Evolutionary conservation across 92 coral and sea anemone genomes (phyloP).

Genomic region (Parazoanthus darwini): DNA sequence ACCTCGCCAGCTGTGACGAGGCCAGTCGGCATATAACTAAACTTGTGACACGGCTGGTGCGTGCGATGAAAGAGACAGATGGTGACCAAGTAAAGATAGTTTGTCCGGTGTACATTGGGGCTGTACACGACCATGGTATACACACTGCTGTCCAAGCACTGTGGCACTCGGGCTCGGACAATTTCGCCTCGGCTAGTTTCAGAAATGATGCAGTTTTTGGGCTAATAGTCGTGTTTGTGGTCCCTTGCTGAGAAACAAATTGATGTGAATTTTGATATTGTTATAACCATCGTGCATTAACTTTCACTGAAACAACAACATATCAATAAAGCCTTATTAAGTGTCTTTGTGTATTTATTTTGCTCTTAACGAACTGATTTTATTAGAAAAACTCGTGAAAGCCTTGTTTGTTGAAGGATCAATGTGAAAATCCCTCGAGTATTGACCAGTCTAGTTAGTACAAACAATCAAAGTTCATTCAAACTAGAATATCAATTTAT

Average conservation of each 20-base stretch:
- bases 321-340: too few relatives aligned
- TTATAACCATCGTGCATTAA: not conserved
- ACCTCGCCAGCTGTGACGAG: constrained; percentile 10
- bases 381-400: not conserved
- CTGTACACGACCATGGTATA: constrained; percentile 21
- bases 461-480: too few relatives aligned
- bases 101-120: constrained; percentile 37
- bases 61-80: constrained; percentile 27
- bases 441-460: too few relatives aligned
- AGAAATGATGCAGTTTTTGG: constrained; percentile 38
- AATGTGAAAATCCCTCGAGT: too few relatives aligned
- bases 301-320: too few relatives aligned
- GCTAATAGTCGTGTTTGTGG: constrained; percentile 11
- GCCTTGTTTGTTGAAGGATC: not conserved
- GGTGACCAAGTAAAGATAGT: constrained; percentile 19
- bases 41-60: constrained; percentile 21
- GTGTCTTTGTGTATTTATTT: not conserved
- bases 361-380: not conserved
- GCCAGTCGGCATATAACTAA: constrained; percentile 30
- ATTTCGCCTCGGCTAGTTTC: constrained; percentile 41
- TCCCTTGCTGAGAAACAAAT: constrained; percentile 26
- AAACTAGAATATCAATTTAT: too few relatives aligned
- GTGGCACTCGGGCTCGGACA: constrained; percentile 29
- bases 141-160: constrained; percentile 23
- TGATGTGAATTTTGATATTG: not conserved